Percentiles rank a stretch among this genome's conserved stretches.
Evolutionary conservation across 2,888 invertebrate genomes (phyloP).

Genomic region (Poecilus cupreus): DNA sequence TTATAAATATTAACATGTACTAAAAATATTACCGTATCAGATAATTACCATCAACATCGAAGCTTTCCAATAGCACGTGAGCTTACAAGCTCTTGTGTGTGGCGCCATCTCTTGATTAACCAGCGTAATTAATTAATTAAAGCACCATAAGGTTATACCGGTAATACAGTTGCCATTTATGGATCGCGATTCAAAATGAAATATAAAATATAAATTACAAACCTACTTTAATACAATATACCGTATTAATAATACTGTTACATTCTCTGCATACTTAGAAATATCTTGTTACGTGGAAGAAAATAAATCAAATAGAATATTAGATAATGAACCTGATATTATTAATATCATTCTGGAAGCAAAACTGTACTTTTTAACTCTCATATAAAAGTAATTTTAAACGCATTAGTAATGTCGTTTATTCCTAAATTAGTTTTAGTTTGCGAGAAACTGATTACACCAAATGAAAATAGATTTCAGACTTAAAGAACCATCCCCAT

Average conservation of each 20-base stretch:
- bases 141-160: not conserved
- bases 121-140: constrained; percentile 19
- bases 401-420: not conserved
- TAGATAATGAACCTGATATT: not conserved
- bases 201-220: constrained; percentile 18
- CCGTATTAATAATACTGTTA: constrained; percentile 39
- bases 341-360: not conserved
- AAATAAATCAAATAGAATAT: constrained; percentile 2
- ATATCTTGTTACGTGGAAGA: not conserved
- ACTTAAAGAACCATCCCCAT: not conserved
- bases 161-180: constrained; percentile 29
- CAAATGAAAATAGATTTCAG: constrained; percentile 5
- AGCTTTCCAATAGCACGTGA: not conserved
- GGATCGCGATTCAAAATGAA: not conserved
- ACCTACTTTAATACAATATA: constrained; percentile 22
- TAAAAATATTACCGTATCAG: not conserved
- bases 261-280: not conserved
- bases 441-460: no score
- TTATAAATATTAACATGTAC: not conserved
- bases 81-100: not conserved
- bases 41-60: not conserved
- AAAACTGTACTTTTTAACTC: not conserved
- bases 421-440: constrained; percentile 21
- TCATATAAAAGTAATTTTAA: no score
- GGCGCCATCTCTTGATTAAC: constrained; percentile 25